A percentile compares a stretch with the other conserved stretches of the same genome.
phyloP scores from a whole-genome alignment of 2,113 vertebrate genomes.

The Coryphaenoides rupestris region DNA sequence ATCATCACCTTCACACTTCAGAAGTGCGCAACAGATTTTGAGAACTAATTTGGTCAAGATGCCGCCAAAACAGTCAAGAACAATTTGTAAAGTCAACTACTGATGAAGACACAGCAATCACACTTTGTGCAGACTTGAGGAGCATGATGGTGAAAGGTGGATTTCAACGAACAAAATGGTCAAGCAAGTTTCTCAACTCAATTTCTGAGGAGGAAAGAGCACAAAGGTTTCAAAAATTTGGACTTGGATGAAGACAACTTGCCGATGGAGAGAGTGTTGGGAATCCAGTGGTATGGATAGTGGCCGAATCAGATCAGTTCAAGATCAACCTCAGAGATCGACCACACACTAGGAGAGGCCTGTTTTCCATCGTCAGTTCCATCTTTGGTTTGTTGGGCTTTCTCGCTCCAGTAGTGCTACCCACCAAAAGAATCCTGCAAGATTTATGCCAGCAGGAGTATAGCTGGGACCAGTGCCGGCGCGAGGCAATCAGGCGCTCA shows the following conservation, averaged over 20 bases:
- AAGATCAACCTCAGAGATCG: slow-evolving; percentile 5
- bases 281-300: slow-evolving; percentile 22
- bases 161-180: too few species aligned
- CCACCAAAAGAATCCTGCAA: slow-evolving; percentile 13
- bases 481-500: too few species aligned
- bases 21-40: slow-evolving; percentile 3
- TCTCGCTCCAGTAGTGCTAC: slow-evolving; percentile 13
- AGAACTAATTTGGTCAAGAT: too few species aligned
- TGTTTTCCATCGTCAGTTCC: too few species aligned
- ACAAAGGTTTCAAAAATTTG: slow-evolving; percentile 11
- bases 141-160: too few species aligned
- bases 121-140: too few species aligned
- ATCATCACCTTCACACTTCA: slow-evolving; percentile 6
- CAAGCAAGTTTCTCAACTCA: slow-evolving; percentile 6
- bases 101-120: too few species aligned
- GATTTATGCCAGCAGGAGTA: slow-evolving; percentile 2
- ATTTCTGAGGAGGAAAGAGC: slow-evolving; percentile 15
- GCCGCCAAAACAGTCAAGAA: too few species aligned
- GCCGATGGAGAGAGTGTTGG: slow-evolving; percentile 15
- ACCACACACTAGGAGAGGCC: too few species aligned
- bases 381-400: background rate
- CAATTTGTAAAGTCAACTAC: too few species aligned
- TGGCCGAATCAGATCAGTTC: slow-evolving; percentile 1
- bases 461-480: too few species aligned
- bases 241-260: slow-evolving; percentile 14